These are phyloP conservation scores for Scylla paramamosain DNA, from an alignment of 1,140 invertebrate species.

Conservation along the genomic window DNA sequence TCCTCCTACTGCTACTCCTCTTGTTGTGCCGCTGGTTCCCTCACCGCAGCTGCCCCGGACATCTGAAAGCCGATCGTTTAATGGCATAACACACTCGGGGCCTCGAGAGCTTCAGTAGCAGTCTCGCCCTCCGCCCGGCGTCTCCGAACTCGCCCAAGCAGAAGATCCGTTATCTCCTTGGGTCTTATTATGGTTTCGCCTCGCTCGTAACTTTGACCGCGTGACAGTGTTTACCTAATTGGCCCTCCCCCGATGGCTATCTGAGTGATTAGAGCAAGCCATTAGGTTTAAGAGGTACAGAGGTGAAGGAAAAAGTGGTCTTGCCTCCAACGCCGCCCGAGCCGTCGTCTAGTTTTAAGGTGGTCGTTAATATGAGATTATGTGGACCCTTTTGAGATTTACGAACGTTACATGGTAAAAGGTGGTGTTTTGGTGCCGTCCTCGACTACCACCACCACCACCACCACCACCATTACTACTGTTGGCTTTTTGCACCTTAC, in stretches of 20 bases:
- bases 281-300: background rate
- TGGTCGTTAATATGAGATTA: background rate
- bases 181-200: background rate
- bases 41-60: background rate
- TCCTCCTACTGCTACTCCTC: background rate
- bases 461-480: too few relatives aligned
- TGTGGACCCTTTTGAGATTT: background rate
- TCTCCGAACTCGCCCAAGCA: background rate
- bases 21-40: background rate
- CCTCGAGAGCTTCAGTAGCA: background rate
- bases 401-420: background rate
- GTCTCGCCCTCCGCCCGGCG: background rate
- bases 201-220: background rate
- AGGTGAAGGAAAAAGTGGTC: background rate
- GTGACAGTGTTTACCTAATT: conserved; percentile 23
- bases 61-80: background rate
- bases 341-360: background rate
- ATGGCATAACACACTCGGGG: background rate
- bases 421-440: background rate
- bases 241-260: background rate
- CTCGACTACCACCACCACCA: too few relatives aligned
- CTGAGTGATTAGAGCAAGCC: background rate
- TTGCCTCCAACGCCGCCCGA: background rate
- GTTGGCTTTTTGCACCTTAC: too few relatives aligned
- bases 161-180: background rate